Conservation (phyloP, 2,797 vertebrate species). For the Manis javanica region DNA sequence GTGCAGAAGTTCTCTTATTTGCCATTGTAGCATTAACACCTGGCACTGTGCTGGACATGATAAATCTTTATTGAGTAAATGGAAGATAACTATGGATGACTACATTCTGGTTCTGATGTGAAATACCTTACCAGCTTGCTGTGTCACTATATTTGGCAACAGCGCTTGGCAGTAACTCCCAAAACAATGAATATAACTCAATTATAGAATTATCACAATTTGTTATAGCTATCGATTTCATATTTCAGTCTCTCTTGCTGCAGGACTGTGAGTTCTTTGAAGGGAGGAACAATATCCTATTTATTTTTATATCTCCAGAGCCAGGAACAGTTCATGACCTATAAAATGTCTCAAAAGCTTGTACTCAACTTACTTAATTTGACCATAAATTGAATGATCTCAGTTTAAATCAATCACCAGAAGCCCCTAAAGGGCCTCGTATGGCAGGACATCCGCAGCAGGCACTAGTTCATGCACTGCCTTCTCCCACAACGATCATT, state of each 20-base stretch:
- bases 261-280: not conserved
- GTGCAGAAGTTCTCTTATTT: not conserved
- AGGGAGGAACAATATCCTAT: not conserved
- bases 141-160: conserved; percentile 48
- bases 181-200: conserved; percentile 70
- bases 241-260: conserved; percentile 45
- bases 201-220: conserved; percentile 70
- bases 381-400: conserved; percentile 16
- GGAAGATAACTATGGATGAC: not conserved
- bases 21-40: not conserved
- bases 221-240: conserved; percentile 66
- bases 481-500: not conserved
- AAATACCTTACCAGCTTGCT: conserved; percentile 2
- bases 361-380: conserved; percentile 52
- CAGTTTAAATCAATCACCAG: conserved; percentile 45
- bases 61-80: conserved; percentile 3
- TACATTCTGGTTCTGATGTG: not conserved
- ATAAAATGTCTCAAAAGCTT: conserved; percentile 45
- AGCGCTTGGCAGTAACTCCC: conserved; percentile 63
- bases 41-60: not conserved
- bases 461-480: not conserved
- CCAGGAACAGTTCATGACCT: not conserved
- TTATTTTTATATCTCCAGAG: conserved; percentile 50
- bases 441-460: not conserved
- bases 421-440: not conserved